Conservation (phyloP, 2,113 vertebrate species). For the Callopanchax toddi region DNA sequence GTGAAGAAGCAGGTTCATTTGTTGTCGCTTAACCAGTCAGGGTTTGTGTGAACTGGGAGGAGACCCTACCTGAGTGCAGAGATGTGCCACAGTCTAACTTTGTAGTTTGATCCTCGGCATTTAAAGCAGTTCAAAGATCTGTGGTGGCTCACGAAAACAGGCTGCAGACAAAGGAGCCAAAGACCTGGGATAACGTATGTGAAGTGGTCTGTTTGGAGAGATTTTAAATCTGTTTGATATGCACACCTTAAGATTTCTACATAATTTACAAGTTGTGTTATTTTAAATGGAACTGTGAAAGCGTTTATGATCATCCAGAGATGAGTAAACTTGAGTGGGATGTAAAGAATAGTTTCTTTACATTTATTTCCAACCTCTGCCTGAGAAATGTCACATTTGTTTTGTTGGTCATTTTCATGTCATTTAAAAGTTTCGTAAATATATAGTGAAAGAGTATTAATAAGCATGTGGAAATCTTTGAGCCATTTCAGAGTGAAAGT, state of each 20-base stretch:
- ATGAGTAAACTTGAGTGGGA: background rate
- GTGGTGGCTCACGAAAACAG: too few species aligned
- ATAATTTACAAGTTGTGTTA: background rate
- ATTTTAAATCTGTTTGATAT: background rate
- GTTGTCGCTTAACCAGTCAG: too few species aligned
- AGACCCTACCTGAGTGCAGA: too few species aligned
- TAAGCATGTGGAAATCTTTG: background rate
- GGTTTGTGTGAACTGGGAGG: too few species aligned
- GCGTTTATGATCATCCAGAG: background rate
- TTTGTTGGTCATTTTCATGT: conserved; percentile 7
- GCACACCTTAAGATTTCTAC: background rate
- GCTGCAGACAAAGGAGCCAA: too few species aligned
- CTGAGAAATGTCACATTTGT: background rate
- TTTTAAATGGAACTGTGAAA: background rate
- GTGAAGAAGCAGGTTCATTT: too few species aligned
- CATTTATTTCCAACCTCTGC: background rate
- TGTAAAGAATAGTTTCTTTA: background rate
- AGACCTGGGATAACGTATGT: too few species aligned
- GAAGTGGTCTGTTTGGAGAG: background rate
- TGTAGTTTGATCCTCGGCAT: too few species aligned
- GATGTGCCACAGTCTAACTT: too few species aligned
- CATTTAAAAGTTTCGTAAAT: conserved; percentile 7
- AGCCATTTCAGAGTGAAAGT: background rate
- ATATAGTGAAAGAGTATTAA: background rate
- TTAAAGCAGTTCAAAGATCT: too few species aligned